A percentile compares a stretch with the other conserved stretches of the same genome.
Conservation (phyloP, 2,113 vertebrate species). For the Vidua chalybeata region DNA sequence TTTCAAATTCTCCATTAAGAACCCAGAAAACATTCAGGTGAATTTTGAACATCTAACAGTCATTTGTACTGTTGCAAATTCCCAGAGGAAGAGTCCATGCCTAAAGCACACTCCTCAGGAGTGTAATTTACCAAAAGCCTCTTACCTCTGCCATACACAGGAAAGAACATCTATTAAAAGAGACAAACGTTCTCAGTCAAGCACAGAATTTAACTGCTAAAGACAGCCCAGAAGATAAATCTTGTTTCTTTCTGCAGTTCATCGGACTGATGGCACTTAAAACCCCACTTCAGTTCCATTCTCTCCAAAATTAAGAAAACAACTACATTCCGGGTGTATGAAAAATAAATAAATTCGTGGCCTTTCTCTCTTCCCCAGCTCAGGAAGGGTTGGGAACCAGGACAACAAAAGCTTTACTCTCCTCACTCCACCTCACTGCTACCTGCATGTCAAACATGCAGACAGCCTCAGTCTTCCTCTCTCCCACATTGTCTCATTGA, state of each 20-base stretch:
- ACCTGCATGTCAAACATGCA: neutral
- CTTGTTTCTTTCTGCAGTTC: neutral
- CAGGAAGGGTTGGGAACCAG: neutral
- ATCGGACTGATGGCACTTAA: neutral
- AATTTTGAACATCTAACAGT: neutral
- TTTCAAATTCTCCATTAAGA: neutral
- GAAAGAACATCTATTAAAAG: neutral
- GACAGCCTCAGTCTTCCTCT: neutral
- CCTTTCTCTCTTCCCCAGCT: neutral
- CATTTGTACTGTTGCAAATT: neutral
- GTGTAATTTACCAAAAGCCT: neutral
- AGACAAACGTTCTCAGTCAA: neutral
- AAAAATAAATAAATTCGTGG: neutral
- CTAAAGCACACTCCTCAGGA: neutral
- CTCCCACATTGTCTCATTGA: neutral
- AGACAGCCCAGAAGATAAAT: neutral
- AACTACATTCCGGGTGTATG: neutral
- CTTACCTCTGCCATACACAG: neutral
- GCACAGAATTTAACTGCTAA: constrained; percentile 14
- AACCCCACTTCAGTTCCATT: neutral
- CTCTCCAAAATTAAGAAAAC: neutral
- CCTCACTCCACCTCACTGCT: neutral
- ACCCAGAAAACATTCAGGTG: neutral
- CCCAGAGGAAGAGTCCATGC: neutral
- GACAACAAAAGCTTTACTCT: neutral